phyloP scores from a whole-genome alignment of 2,888 invertebrate genomes.

The Sacculina carcini region DNA sequence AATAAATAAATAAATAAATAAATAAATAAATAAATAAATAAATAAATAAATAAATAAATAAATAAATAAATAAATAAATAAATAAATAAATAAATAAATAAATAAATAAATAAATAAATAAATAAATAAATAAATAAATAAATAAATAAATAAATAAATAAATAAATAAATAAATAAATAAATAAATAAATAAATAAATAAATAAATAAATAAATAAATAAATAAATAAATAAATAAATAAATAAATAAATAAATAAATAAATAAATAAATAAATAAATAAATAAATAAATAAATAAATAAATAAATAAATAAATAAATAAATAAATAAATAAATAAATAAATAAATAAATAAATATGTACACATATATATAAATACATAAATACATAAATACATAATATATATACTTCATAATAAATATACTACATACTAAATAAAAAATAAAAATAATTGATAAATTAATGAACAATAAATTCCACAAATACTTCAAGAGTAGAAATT shows the following conservation, averaged over 20 bases:
- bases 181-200: not conserved
- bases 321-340: not conserved
- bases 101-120: not conserved
- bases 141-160: not conserved
- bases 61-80: not conserved
- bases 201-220: not conserved
- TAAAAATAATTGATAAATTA: too few relatives aligned
- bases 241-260: conserved; percentile 7
- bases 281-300: conserved; percentile 1
- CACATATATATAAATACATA: not conserved
- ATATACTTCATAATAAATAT: conserved; percentile 9
- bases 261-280: conserved; percentile 7
- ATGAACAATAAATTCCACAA: too few relatives aligned
- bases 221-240: conserved; percentile 1
- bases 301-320: conserved; percentile 5
- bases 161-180: not conserved
- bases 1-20: not conserved
- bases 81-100: not conserved
- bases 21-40: not conserved
- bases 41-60: not conserved
- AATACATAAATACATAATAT: not conserved
- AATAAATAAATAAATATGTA: not conserved
- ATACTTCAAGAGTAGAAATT: too few relatives aligned
- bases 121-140: not conserved
- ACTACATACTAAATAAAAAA: conserved; percentile 9